Evolutionary conservation across 2,113 vertebrate species (phyloP).

Genomic region (Protomyctophum bolini): DNA sequence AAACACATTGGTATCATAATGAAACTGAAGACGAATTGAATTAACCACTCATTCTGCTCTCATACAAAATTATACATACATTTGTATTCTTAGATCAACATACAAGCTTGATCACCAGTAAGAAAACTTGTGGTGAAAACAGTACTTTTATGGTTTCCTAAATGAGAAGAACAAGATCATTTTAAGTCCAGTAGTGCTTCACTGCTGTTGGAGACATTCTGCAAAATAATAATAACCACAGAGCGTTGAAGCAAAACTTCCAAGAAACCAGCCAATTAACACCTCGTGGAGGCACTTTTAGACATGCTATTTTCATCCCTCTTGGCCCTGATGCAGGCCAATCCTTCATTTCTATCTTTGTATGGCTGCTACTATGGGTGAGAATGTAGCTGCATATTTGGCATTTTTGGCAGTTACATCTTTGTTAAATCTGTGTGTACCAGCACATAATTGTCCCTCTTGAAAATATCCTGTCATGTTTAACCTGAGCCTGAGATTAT

Average conservation of each 20-base stretch:
- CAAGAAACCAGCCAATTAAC: background rate
- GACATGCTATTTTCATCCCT: no score
- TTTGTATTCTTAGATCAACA: background rate
- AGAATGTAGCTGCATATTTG: no score
- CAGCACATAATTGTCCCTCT: no score
- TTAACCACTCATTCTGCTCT: background rate
- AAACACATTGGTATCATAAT: constrained; percentile 1
- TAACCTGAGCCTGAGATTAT: no score
- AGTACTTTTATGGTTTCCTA: constrained; percentile 22
- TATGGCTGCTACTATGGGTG: no score
- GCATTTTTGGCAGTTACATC: no score
- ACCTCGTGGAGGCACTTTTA: background rate
- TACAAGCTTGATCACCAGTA: constrained; percentile 24
- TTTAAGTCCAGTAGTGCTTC: background rate
- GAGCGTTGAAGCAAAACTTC: constrained; percentile 22
- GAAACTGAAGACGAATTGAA: constrained; percentile 10
- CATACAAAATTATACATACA: background rate
- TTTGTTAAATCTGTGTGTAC: no score
- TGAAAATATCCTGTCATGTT: no score
- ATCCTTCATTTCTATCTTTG: no score
- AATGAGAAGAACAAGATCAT: constrained; percentile 27
- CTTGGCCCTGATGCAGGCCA: no score
- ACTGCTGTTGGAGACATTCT: constrained; percentile 25
- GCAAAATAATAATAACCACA: background rate
- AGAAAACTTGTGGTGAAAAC: background rate